phyloP scores from a whole-genome alignment of 2,888 invertebrate species.

The Tinea pellionella region DNA sequence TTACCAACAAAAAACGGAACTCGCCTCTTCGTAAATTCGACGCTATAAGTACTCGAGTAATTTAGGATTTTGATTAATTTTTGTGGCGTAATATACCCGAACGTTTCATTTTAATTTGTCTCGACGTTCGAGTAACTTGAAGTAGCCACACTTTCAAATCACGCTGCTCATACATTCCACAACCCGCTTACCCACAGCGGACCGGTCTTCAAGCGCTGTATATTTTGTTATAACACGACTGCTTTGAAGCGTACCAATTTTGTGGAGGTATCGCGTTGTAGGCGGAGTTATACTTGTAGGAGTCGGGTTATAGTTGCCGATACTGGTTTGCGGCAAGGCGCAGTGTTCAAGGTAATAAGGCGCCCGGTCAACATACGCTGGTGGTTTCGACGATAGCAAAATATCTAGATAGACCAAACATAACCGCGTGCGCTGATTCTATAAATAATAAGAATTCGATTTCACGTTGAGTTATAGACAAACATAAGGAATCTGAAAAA shows the following conservation, averaged over 20 bases:
- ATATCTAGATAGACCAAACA: slow-evolving; percentile 50
- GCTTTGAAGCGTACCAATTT: slow-evolving; percentile 26
- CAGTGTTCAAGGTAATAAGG: slow-evolving; percentile 51
- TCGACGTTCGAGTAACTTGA: neutral
- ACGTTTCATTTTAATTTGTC: slow-evolving; percentile 1
- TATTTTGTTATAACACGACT: slow-evolving; percentile 45
- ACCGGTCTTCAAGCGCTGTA: slow-evolving; percentile 64
- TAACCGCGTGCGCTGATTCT: slow-evolving; percentile 42
- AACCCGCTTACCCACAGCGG: slow-evolving; percentile 67
- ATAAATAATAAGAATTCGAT: slow-evolving; percentile 29
- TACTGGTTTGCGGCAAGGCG: slow-evolving; percentile 34
- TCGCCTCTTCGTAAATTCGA: neutral
- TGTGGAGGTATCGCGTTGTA: slow-evolving; percentile 26
- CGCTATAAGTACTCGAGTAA: neutral
- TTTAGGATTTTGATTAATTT: neutral
- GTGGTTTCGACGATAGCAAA: slow-evolving; percentile 39
- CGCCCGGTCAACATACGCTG: slow-evolving; percentile 61
- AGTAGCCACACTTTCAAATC: slow-evolving; percentile 53
- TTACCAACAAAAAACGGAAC: neutral
- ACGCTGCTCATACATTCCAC: slow-evolving; percentile 59
- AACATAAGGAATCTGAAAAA: neutral
- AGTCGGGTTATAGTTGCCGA: slow-evolving; percentile 39
- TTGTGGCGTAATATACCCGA: neutral
- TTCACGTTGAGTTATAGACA: slow-evolving; percentile 16
- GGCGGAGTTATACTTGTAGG: slow-evolving; percentile 28